A percentile compares a stretch with the other conserved stretches of the same genome.
Conservation (phyloP, 2,113 vertebrate genomes). For the Zapus hudsonius region DNA sequence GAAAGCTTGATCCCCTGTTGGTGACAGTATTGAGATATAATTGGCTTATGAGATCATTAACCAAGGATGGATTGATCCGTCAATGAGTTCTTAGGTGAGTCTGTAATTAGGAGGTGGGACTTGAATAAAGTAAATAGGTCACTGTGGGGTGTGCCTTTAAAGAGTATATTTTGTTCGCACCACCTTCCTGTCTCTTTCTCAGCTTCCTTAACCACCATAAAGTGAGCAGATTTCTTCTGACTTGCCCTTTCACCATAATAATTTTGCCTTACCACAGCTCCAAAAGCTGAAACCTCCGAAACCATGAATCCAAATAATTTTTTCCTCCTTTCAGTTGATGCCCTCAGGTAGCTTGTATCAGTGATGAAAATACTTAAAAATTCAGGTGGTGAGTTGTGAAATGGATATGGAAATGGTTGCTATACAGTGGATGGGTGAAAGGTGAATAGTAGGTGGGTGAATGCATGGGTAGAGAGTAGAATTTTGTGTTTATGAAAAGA, state of each 20-base stretch:
- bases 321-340: not conserved
- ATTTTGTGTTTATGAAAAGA: slow-evolving; percentile 12
- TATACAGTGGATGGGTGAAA: not conserved
- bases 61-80: not conserved
- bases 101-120: not conserved
- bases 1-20: not conserved
- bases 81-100: not conserved
- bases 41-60: not conserved
- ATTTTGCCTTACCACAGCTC: not conserved
- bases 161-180: not conserved
- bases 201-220: not conserved
- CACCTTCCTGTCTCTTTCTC: not conserved
- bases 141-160: not conserved
- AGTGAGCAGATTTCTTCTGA: not conserved
- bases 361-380: not conserved
- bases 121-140: not conserved
- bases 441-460: not conserved
- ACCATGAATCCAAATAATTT: not conserved
- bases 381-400: not conserved
- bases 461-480: not conserved
- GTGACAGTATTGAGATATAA: not conserved
- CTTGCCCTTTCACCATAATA: not conserved
- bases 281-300: not conserved
- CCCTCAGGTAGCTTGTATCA: not conserved
- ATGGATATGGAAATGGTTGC: not conserved